Conservation (phyloP, 2,113 vertebrate species). For the Vombatus ursinus region DNA sequence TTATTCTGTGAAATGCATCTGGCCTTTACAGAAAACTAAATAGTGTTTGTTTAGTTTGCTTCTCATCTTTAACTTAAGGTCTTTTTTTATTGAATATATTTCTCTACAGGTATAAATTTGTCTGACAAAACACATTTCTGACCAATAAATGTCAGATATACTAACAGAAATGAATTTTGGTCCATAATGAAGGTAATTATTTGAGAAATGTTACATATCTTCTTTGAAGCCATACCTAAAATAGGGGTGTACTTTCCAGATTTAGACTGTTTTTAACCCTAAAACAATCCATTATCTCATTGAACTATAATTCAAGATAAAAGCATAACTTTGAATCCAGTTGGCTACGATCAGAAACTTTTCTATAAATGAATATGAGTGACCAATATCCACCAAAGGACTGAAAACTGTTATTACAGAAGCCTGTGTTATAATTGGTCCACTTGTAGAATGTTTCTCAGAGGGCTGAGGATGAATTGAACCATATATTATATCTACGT, state of each 20-base stretch:
- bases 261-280: slow-evolving; percentile 41
- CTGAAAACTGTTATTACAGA: not conserved
- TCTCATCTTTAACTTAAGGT: not conserved
- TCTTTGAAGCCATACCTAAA: slow-evolving; percentile 6
- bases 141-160: slow-evolving; percentile 29
- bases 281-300: not conserved
- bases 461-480: slow-evolving; percentile 16
- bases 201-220: not conserved
- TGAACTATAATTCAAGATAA: not conserved
- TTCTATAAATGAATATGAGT: not conserved
- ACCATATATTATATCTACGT: slow-evolving; percentile 27
- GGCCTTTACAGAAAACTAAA: slow-evolving; percentile 53
- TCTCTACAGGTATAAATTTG: slow-evolving; percentile 51
- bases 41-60: slow-evolving; percentile 14
- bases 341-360: slow-evolving; percentile 5
- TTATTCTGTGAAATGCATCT: slow-evolving; percentile 61
- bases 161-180: slow-evolving; percentile 56
- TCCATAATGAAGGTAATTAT: not conserved
- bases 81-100: slow-evolving; percentile 52
- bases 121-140: slow-evolving; percentile 45
- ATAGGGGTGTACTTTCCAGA: slow-evolving; percentile 16
- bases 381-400: not conserved
- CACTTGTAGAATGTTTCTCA: not conserved
- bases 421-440: not conserved
- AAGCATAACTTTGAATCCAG: not conserved